These are phyloP conservation scores for Cynocephalus volans DNA, from an alignment of 2,113 vertebrate species.

Conservation along the genomic window DNA sequence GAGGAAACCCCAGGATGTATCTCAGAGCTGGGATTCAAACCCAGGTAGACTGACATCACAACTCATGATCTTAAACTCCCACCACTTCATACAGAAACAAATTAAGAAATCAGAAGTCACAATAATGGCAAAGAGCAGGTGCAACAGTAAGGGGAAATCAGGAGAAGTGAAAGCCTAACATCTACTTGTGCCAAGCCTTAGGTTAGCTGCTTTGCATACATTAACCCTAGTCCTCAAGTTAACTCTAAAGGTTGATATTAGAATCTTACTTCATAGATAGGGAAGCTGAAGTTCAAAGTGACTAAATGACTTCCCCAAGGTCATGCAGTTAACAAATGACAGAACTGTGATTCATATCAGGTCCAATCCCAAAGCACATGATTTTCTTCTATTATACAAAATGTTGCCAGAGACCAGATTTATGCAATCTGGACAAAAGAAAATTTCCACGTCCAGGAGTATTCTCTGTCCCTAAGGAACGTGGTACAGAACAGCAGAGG, in stretches of 20 bases:
- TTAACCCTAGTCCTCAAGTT: neutral
- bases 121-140: neutral
- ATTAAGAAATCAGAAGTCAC: neutral
- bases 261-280: neutral
- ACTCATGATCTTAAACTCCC: neutral
- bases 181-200: neutral
- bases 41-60: neutral
- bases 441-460: neutral
- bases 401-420: neutral
- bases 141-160: neutral
- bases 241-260: neutral
- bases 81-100: neutral
- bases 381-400: neutral
- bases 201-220: neutral
- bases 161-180: neutral
- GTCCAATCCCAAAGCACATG: neutral
- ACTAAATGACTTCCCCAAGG: neutral
- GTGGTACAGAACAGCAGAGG: neutral
- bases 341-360: neutral
- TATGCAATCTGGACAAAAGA: neutral
- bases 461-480: neutral
- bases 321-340: neutral
- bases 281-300: conserved; percentile 4
- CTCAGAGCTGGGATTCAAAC: neutral
- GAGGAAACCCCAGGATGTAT: neutral